A percentile compares a stretch with the other conserved stretches of the same genome.
These are phyloP conservation scores for Halcyon malimbica DNA, from an alignment of 2,113 vertebrate genomes.

Conservation along the genomic window DNA sequence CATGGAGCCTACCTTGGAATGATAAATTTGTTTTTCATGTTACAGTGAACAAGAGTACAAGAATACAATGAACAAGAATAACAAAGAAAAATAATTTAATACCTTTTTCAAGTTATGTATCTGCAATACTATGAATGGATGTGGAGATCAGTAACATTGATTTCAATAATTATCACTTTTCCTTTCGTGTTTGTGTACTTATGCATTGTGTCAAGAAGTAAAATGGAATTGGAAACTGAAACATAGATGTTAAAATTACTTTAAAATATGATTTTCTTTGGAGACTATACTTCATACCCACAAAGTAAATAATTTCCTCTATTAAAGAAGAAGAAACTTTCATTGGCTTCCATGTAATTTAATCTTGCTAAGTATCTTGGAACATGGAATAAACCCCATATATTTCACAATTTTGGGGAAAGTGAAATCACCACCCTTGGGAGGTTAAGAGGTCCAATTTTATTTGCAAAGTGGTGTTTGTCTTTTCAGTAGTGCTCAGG, in stretches of 20 bases:
- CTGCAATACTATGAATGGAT: background rate
- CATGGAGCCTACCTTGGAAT: background rate
- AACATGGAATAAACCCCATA: background rate
- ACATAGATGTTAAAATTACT: background rate
- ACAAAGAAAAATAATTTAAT: background rate
- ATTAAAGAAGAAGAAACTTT: background rate
- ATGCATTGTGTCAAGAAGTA: background rate
- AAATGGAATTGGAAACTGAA: background rate
- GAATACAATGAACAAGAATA: background rate
- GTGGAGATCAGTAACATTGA: background rate
- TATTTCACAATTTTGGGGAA: constrained; percentile 53
- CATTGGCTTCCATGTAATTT: background rate
- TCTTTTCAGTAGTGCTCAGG: constrained; percentile 30
- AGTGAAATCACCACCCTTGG: constrained; percentile 57
- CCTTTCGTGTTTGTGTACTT: background rate
- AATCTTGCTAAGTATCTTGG: background rate
- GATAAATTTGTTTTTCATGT: background rate
- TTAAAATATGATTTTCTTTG: background rate
- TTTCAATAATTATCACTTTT: background rate
- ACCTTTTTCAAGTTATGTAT: background rate
- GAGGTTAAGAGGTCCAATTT: background rate
- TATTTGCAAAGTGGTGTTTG: constrained; percentile 15
- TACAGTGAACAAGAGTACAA: background rate
- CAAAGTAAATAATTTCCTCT: background rate
- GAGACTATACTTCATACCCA: background rate